Evolutionary conservation across 2,113 vertebrate species (phyloP).

Genomic region (Ammodramus savannarum): DNA sequence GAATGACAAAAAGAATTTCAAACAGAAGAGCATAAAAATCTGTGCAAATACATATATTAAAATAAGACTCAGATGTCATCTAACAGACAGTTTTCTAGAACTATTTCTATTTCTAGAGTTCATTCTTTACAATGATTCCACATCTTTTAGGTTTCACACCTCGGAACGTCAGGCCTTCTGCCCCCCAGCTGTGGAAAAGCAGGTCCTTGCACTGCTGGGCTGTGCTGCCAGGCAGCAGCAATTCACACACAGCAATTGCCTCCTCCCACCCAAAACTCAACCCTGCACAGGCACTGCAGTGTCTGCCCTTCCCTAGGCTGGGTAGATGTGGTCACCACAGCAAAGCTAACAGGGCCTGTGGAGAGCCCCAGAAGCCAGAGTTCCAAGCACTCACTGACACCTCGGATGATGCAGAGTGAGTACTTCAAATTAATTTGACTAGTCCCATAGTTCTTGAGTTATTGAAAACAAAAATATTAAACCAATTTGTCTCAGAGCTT

Average conservation of each 20-base stretch:
- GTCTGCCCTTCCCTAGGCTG: background rate
- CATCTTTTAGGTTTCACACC: background rate
- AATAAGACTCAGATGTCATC: too few species aligned
- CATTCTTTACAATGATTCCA: background rate
- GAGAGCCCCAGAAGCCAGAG: background rate
- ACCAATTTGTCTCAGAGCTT: background rate
- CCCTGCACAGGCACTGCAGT: background rate
- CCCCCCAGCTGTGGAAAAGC: background rate
- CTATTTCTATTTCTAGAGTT: background rate
- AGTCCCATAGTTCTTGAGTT: background rate
- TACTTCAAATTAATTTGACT: background rate
- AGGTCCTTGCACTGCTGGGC: background rate
- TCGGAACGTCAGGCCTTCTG: background rate
- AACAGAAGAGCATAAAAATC: background rate
- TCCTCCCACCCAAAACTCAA: background rate
- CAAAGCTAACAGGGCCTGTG: background rate
- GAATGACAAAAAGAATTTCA: background rate
- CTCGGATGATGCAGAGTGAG: background rate
- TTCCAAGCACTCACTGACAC: fast-evolving
- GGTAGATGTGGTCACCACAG: background rate
- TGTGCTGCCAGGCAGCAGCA: background rate
- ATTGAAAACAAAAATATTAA: background rate
- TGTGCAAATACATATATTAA: background rate
- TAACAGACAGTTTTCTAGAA: background rate
- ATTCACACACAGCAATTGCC: background rate